Conservation (phyloP, 1,140 invertebrate genomes). For the Drosophila punjabiensis region DNA sequence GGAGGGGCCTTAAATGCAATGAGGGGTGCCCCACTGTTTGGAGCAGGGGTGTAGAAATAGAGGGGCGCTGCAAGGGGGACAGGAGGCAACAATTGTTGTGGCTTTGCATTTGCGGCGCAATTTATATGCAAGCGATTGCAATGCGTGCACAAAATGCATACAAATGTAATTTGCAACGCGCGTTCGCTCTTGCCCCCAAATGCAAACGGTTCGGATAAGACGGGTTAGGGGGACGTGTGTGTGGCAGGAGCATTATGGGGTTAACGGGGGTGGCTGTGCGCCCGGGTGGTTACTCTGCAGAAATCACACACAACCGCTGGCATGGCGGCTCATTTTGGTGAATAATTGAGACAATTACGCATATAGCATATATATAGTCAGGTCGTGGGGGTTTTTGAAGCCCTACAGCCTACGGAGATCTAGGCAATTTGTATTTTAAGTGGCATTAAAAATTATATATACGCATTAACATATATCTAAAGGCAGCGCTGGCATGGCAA, state of each 20-base stretch:
- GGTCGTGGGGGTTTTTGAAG: conserved; percentile 4
- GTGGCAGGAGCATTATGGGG: conserved; percentile 1
- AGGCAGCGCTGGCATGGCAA: conserved; percentile 8
- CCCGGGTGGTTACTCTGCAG: conserved; percentile 34
- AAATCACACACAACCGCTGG: conserved; percentile 64
- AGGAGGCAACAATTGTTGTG: conserved; percentile 71
- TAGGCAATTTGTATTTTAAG: conserved; percentile 63
- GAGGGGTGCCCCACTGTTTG: neutral
- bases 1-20: neutral
- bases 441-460: conserved; percentile 59
- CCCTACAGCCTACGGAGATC: conserved; percentile 34
- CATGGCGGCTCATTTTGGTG: conserved; percentile 78
- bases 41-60: neutral
- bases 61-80: neutral
- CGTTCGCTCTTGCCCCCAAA: conserved; percentile 64
- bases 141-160: conserved; percentile 81
- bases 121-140: conserved; percentile 82
- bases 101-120: conserved; percentile 80
- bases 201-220: conserved; percentile 55
- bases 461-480: conserved; percentile 19
- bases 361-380: conserved; percentile 54
- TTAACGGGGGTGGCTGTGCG: conserved; percentile 16
- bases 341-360: conserved; percentile 83
- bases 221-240: neutral
- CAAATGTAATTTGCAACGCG: conserved; percentile 79